Percentiles rank a stretch among this genome's conserved stretches.
Conservation (phyloP, 2,888 invertebrate genomes). For the Euphydryas editha region DNA sequence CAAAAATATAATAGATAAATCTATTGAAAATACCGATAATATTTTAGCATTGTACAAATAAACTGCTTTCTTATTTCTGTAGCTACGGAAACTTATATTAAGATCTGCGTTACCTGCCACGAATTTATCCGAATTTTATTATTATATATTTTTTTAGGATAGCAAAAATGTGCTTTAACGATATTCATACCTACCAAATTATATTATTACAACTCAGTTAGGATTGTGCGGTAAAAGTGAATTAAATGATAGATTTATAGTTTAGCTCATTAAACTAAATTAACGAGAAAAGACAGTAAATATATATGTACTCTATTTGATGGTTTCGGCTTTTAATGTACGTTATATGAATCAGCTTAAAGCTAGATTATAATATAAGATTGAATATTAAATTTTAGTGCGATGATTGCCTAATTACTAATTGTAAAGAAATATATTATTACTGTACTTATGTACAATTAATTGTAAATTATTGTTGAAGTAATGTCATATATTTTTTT, state of each 20-base stretch:
- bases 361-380: conserved; percentile 22
- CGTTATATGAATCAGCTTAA: conserved; percentile 14
- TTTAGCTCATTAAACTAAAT: neutral
- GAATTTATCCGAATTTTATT: too few relatives aligned
- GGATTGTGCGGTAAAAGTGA: neutral
- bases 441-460: conserved; percentile 11
- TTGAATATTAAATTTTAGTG: conserved; percentile 14
- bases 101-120: too few relatives aligned
- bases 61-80: too few relatives aligned
- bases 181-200: neutral
- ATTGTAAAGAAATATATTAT: conserved; percentile 8
- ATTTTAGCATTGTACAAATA: too few relatives aligned
- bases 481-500: conserved; percentile 21
- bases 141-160: too few relatives aligned
- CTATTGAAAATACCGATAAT: too few relatives aligned
- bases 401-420: conserved; percentile 14
- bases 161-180: too few relatives aligned
- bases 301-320: conserved; percentile 3
- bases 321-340: conserved; percentile 20
- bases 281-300: conserved; percentile 5
- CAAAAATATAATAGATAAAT: too few relatives aligned
- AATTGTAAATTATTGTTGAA: conserved; percentile 11
- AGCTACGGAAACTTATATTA: too few relatives aligned
- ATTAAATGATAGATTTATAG: neutral
- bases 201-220: neutral